Conservation (phyloP, 2,888 invertebrate species). For the Tetranychus piercei region DNA sequence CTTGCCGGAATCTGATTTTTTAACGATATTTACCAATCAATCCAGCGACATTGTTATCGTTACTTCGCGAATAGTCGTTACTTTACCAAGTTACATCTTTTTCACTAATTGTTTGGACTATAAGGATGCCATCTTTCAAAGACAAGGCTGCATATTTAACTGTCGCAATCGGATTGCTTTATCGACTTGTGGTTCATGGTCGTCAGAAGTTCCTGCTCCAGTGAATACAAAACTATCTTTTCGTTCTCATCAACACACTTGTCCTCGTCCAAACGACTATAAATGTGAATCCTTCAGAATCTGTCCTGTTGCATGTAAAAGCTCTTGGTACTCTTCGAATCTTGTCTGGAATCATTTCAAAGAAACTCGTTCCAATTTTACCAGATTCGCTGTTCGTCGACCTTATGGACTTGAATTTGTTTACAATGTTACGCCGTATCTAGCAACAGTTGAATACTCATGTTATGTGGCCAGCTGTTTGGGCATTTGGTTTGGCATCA, state of each 20-base stretch:
- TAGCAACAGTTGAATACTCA: background rate
- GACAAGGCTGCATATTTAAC: background rate
- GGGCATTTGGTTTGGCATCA: constrained; percentile 7
- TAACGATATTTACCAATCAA: background rate
- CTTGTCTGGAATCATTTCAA: background rate
- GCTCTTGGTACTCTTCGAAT: background rate
- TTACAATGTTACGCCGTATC: background rate
- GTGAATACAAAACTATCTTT: background rate
- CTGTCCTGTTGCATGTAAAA: background rate
- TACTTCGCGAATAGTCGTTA: background rate
- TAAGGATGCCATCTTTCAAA: background rate
- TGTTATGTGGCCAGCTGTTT: constrained; percentile 8
- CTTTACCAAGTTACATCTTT: background rate
- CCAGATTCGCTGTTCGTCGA: background rate
- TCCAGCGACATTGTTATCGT: background rate
- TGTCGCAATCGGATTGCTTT: background rate
- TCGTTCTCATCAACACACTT: background rate
- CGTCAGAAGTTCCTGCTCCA: background rate
- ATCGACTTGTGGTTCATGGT: background rate
- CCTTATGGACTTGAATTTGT: constrained; percentile 6
- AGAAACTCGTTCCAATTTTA: background rate
- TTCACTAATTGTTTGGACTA: background rate
- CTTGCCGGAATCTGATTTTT: background rate
- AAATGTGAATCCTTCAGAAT: background rate
- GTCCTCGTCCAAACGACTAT: background rate